Conservation (phyloP, 2,888 invertebrate species). For the Himalopsyche kuldschensis region DNA sequence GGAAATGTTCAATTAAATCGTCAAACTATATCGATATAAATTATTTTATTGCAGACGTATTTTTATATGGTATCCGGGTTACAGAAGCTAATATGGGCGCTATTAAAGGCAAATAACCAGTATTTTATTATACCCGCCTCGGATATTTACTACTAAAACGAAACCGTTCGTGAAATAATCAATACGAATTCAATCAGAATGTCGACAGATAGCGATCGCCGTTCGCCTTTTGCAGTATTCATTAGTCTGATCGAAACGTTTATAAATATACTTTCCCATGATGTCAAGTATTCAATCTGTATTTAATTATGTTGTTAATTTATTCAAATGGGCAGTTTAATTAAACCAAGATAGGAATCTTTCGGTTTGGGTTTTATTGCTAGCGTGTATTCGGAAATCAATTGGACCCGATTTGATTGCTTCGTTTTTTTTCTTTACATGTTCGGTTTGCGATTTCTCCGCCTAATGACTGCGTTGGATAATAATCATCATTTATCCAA, state of each 20-base stretch:
- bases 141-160: not conserved
- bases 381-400: not conserved
- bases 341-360: slow-evolving; percentile 9
- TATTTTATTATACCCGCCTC: not conserved
- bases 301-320: slow-evolving; percentile 35
- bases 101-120: not conserved
- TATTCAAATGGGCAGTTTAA: slow-evolving; percentile 38
- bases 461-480: no score
- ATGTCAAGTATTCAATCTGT: slow-evolving; percentile 19
- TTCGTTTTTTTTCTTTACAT: not conserved
- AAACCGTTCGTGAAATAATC: not conserved
- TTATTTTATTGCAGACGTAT: not conserved
- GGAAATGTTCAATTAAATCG: not conserved
- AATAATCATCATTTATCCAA: no score
- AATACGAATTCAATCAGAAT: not conserved
- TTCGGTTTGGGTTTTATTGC: not conserved
- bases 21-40: not conserved
- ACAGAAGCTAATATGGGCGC: not conserved
- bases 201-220: not conserved
- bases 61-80: not conserved
- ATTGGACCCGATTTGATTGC: not conserved
- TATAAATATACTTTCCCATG: slow-evolving; percentile 29
- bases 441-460: not conserved
- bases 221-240: not conserved
- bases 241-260: not conserved